Base-by-base conservation (phyloP, 2,113 vertebrate genomes). In the Scomber colias region DNA sequence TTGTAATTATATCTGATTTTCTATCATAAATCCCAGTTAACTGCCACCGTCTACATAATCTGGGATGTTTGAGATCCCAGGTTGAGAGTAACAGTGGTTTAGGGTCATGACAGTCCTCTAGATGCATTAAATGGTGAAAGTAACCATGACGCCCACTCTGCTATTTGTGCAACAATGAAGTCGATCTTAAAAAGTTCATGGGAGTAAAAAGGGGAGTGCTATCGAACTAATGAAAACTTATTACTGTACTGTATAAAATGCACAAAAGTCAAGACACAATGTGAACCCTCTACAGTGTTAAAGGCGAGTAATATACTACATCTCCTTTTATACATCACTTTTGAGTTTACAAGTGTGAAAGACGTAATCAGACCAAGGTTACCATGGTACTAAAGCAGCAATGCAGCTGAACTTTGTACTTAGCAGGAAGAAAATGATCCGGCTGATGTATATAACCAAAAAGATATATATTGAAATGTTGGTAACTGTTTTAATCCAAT, bases 61-160 rank as follows among this genome's bases (percentile, higher is more conserved):
- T 77, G 19, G 67, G 56, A 54, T 50, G 53, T 67, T 12, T 63
- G 54, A 57, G 67, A 61, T 74, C 54, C 59, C 54, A 48, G 21
- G 54, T 62, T 51, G 62, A 44, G 45, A 62, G 48, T 44, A 71
- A 48, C 60, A 35, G 56, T 35, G 19, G 49, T 71, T 60, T 57
- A 62, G 55, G 46, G 73, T 81, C 66, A 51, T 53, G 60, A 60
- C 69, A 19, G 35, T 40, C 16, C 45, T 24, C n/a, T 24, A 50
- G 1, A 27, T 72, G 49, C 21, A 75, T 65, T 66, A 44, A 71
- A 53, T 30, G 4, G 57, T 57, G 67, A 70, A 65, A 54, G 85
- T 88, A 82, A 82, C 88, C 83, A 88, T 81, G 83, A 83, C 63
- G 71, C 45, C 50, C 8, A 11, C 66, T 55, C 46, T 71, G 85